A percentile compares a stretch with the other conserved stretches of the same genome.
Conservation (phyloP, 2,797 vertebrate species). For the Trichosurus vulpecula region DNA sequence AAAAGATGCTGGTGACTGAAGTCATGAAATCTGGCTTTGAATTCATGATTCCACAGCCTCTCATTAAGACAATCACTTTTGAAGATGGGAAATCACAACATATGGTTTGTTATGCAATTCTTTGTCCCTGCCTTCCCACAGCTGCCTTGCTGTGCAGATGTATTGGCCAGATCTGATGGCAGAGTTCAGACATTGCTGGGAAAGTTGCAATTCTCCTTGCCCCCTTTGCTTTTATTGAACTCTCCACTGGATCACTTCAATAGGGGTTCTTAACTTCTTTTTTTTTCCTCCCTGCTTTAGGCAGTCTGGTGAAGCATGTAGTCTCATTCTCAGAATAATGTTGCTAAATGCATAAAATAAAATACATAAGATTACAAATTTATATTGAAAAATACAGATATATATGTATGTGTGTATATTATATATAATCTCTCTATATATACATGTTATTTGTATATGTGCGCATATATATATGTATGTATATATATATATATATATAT, state of each 20-base stretch:
- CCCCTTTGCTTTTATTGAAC: not conserved
- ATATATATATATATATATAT: no score
- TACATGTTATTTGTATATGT: no score
- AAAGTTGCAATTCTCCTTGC: not conserved
- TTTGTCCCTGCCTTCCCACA: constrained; percentile 29
- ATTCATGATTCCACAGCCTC: constrained; percentile 39
- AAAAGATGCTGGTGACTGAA: constrained; percentile 14
- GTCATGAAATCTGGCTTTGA: not conserved
- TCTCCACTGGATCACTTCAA: not conserved
- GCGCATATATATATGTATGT: not conserved
- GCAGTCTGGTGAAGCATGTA: not conserved
- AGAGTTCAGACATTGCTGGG: not conserved
- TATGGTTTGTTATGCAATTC: not conserved
- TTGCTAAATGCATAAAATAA: not conserved
- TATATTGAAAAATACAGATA: not conserved
- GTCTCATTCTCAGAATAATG: not conserved
- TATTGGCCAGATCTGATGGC: not conserved
- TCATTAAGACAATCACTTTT: rapidly evolving
- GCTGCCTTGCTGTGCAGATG: constrained; percentile 37
- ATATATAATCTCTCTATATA: no score
- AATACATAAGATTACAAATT: not conserved
- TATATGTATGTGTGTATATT: no score
- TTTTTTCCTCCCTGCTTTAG: not conserved
- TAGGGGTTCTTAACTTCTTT: not conserved
- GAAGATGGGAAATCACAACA: constrained; percentile 46